Conservation (phyloP, 2,113 vertebrate species). For the Cryptomyrus ogoouensis region DNA sequence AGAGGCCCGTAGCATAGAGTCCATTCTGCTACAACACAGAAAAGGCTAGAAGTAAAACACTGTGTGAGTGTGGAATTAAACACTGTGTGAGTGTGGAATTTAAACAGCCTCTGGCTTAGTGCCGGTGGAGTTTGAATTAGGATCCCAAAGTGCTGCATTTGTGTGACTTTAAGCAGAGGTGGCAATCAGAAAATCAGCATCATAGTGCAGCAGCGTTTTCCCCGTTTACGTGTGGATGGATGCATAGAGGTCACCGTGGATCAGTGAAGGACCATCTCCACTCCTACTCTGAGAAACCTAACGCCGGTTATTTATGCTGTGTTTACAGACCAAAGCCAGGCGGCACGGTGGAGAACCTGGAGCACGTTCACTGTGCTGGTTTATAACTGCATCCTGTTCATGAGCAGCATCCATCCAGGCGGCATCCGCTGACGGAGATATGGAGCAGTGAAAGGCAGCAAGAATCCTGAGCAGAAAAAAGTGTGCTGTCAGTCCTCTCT, state of each 20-base stretch:
- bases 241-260: neutral
- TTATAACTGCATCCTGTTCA: neutral
- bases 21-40: neutral
- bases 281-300: neutral
- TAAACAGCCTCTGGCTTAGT: neutral
- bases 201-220: neutral
- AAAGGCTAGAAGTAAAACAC: neutral
- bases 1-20: neutral
- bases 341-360: neutral
- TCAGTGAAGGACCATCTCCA: neutral
- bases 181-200: neutral
- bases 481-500: neutral
- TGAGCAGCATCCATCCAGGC: neutral
- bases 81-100: neutral
- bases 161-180: neutral
- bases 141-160: neutral
- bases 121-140: neutral
- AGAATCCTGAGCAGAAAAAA: neutral
- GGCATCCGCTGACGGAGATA: neutral
- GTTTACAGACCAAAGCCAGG: neutral
- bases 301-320: neutral
- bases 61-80: neutral
- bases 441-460: neutral
- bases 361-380: neutral
- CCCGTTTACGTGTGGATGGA: neutral